phyloP scores from a whole-genome alignment of 2,113 vertebrate species.

The Bostrychus sinensis region DNA sequence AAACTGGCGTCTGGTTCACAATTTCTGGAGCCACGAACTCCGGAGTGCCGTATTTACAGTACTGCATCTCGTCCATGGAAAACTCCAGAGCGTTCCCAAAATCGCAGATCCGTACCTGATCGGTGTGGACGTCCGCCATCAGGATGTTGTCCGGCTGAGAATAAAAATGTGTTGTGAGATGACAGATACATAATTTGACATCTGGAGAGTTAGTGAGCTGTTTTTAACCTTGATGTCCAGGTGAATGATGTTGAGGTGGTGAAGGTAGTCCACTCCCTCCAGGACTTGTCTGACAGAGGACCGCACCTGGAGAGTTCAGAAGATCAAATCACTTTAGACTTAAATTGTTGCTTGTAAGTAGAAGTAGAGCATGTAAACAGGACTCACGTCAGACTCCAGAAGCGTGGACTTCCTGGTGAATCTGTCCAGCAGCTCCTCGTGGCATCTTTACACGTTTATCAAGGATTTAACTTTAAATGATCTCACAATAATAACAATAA shows the following conservation, averaged over 20 bases:
- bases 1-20: constrained; percentile 93
- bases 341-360: too few species aligned
- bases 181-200: not conserved
- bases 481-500: too few species aligned
- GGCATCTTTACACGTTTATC: constrained; percentile 82
- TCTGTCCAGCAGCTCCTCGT: constrained; percentile 92
- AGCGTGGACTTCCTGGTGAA: constrained; percentile 87
- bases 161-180: not conserved
- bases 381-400: constrained; percentile 91
- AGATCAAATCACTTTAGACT: too few species aligned
- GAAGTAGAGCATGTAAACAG: too few species aligned
- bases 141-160: constrained; percentile 94
- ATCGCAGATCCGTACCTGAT: constrained; percentile 94
- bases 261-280: constrained; percentile 90
- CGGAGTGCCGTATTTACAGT: constrained; percentile 94
- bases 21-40: constrained; percentile 97
- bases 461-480: constrained; percentile 47
- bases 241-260: constrained; percentile 87
- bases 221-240: constrained; percentile 90
- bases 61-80: constrained; percentile 86
- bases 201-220: accelerated
- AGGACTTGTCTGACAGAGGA: constrained; percentile 89
- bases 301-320: constrained; percentile 80
- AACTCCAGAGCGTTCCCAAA: constrained; percentile 90
- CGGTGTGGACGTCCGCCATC: constrained; percentile 84